Conservation (phyloP, 1,140 invertebrate genomes). For the Callitettix versicolor region DNA sequence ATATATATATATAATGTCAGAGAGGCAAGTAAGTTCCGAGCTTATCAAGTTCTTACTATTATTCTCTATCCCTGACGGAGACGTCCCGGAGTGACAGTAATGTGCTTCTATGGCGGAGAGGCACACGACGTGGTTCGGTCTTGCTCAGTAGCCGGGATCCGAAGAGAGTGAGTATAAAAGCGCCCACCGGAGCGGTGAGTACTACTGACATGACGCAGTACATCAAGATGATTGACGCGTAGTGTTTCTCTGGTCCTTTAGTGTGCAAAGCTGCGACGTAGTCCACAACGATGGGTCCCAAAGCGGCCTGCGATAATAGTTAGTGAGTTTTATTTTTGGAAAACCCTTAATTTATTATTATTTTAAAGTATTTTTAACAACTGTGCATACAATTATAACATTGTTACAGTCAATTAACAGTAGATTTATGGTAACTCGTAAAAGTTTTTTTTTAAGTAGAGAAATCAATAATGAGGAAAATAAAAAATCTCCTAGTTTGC, state of each 20-base stretch:
- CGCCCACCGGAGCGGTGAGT: slow-evolving; percentile 80
- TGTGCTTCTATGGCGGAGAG: slow-evolving; percentile 58
- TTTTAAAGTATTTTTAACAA: neutral
- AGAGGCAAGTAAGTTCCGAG: too few species aligned
- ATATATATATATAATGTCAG: too few species aligned
- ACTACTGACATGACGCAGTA: slow-evolving; percentile 81
- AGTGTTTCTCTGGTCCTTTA: slow-evolving; percentile 32
- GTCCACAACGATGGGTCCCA: slow-evolving; percentile 67
- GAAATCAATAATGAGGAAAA: too few species aligned
- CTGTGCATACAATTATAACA: neutral
- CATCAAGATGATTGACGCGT: slow-evolving; percentile 52
- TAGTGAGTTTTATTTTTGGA: neutral
- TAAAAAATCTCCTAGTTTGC: too few species aligned
- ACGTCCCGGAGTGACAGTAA: slow-evolving; percentile 71
- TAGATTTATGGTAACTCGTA: too few species aligned
- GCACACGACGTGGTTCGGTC: slow-evolving; percentile 31
- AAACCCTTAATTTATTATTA: neutral
- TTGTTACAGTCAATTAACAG: too few species aligned
- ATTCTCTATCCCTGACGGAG: slow-evolving; percentile 65
- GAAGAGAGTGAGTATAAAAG: slow-evolving; percentile 68
- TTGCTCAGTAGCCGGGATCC: slow-evolving; percentile 59
- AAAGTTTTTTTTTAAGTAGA: too few species aligned
- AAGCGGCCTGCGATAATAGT: slow-evolving; percentile 51
- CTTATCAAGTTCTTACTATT: slow-evolving; percentile 43
- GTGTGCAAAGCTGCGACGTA: slow-evolving; percentile 35